These are phyloP conservation scores for Siderastrea radians DNA, from an alignment of 92 coral and sea anemone species.

Conservation along the genomic window DNA sequence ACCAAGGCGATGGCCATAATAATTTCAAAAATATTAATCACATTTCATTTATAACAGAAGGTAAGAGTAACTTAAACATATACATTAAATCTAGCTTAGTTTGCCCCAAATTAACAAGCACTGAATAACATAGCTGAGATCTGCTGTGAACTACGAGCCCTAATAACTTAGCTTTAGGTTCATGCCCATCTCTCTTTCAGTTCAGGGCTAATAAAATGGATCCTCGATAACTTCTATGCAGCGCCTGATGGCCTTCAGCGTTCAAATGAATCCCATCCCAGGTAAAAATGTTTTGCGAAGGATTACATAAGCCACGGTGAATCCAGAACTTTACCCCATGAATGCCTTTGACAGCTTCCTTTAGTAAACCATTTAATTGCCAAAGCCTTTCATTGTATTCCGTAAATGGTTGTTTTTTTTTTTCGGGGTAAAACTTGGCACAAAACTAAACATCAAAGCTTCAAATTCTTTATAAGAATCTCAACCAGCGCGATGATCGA, in stretches of 20 bases:
- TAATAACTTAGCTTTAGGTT: too few species aligned
- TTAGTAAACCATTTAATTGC: too few species aligned
- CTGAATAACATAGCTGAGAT: slow-evolving; percentile 1
- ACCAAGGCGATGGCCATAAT: not conserved
- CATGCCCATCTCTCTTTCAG: too few species aligned
- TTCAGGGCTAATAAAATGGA: too few species aligned
- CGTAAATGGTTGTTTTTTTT: not conserved
- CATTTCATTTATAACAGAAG: not conserved
- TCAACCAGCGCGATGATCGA: not conserved
- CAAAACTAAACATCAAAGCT: too few species aligned
- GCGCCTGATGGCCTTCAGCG: slow-evolving; percentile 2
- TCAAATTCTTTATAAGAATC: not conserved
- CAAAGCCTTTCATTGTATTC: slow-evolving; percentile 4
- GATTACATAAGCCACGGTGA: slow-evolving; percentile 12
- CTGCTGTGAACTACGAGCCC: not conserved
- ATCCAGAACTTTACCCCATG: slow-evolving; percentile 2
- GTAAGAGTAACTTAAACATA: not conserved
- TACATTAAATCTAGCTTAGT: not conserved
- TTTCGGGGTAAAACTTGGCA: too few species aligned
- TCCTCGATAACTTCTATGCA: not conserved
- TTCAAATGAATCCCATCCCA: not conserved
- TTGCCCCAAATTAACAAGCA: not conserved
- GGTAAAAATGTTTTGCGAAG: not conserved
- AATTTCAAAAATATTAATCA: not conserved
- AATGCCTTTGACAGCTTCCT: too few species aligned